phyloP scores from a whole-genome alignment of 2,797 vertebrate species.

The Rhinogobio ventralis region DNA sequence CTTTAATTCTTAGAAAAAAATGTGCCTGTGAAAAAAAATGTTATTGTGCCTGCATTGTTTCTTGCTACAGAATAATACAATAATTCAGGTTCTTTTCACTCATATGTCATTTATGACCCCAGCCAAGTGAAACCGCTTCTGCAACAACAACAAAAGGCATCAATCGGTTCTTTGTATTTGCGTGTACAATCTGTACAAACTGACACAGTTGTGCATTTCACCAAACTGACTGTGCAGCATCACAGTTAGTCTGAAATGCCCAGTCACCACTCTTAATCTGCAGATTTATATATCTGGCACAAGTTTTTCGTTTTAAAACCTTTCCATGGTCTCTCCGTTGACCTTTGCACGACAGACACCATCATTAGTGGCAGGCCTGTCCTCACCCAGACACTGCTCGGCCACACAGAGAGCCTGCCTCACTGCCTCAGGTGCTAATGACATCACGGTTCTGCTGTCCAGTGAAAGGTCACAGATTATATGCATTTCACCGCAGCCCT shows the following conservation, averaged over 20 bases:
- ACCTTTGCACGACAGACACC: constrained; percentile 46
- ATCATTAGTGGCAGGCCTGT: constrained; percentile 36
- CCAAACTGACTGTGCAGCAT: neutral
- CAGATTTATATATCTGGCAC: constrained; percentile 12
- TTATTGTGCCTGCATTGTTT: neutral
- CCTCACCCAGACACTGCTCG: neutral
- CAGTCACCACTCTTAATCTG: neutral
- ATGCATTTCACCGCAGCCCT: constrained; percentile 58
- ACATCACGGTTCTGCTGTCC: constrained; percentile 58
- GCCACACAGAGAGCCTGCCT: constrained; percentile 14
- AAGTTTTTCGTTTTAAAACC: constrained; percentile 32
- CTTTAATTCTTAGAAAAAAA: neutral
- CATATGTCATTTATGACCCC: neutral
- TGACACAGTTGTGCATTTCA: neutral
- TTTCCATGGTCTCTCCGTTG: constrained; percentile 41
- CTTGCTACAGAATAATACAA: neutral
- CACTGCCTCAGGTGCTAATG: constrained; percentile 62
- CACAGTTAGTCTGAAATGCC: constrained; percentile 12
- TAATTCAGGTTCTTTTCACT: neutral
- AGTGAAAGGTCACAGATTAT: constrained; percentile 67
- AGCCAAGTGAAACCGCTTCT: neutral
- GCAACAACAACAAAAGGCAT: neutral
- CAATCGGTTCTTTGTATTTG: neutral
- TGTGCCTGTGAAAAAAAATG: neutral
- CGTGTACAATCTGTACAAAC: neutral